These are phyloP conservation scores for Entelurus aequoreus DNA, from an alignment of 2,113 vertebrate genomes.

Conservation along the genomic window DNA sequence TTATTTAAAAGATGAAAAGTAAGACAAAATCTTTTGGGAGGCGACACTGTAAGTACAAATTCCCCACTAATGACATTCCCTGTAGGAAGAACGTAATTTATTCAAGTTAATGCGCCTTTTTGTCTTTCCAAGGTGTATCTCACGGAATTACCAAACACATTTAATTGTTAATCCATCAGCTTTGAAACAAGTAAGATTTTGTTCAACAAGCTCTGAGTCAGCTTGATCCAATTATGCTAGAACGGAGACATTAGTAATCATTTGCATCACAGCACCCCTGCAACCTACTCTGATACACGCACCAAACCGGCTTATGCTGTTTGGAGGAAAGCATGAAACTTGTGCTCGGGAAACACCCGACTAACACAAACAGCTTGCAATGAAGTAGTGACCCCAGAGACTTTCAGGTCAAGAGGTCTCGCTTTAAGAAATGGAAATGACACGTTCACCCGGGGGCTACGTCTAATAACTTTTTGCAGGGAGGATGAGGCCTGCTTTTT, in stretches of 20 bases:
- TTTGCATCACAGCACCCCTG: conserved; percentile 59
- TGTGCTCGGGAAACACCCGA: conserved; percentile 40
- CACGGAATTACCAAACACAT: conserved; percentile 65
- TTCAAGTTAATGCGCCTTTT: conserved; percentile 63
- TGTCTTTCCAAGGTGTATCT: conserved; percentile 65
- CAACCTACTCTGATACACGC: conserved; percentile 48
- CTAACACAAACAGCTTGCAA: conserved; percentile 62
- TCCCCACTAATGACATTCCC: conserved; percentile 61
- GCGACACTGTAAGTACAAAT: conserved; percentile 48
- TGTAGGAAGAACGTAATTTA: conserved; percentile 61
- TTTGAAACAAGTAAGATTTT: conserved; percentile 68
- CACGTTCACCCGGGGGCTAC: conserved; percentile 66
- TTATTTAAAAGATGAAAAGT: conserved; percentile 53
- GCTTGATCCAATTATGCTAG: conserved; percentile 71
- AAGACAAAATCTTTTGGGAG: conserved; percentile 59
- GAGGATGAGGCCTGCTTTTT: conserved; percentile 59
- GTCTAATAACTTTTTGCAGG: conserved; percentile 62
- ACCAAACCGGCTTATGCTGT: conserved; percentile 53
- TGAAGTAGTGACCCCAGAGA: conserved; percentile 59
- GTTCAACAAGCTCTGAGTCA: conserved; percentile 71
- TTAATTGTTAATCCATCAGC: conserved; percentile 72
- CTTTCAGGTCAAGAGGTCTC: conserved; percentile 61
- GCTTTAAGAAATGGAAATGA: conserved; percentile 67
- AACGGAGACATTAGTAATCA: conserved; percentile 70
- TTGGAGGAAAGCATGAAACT: conserved; percentile 53